Evolutionary conservation across 2,113 vertebrate species (phyloP), one percentile per base, ranked within the genome.

Genomic region (Lophochroa leadbeateri): DNA sequence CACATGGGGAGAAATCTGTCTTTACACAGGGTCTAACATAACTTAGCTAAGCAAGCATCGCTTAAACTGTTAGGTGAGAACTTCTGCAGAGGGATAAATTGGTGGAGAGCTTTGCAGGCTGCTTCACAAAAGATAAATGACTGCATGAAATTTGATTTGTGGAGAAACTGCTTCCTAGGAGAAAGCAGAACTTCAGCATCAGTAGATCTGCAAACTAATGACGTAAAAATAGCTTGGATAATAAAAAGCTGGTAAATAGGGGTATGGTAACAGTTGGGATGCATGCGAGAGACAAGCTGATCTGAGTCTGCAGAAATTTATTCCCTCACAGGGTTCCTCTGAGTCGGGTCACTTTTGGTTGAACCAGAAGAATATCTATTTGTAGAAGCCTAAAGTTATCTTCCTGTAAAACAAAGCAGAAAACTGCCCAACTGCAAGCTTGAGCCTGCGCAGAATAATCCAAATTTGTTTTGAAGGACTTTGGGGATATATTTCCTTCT

Each of bases 201-300:
- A 86, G 82, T 72, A 88, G 76, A 60, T 94, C 70, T 87, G 70
- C 74, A 87, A 94, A 53, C 81, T 91, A 82, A 80, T 88, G 86
- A 68, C 2, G 9, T 88, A 94, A 61, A 60, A 94, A 87, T 65
- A 92, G 67, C 63, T 85, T 81, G 24, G 57, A 41, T 91, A 76
- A 91, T 85, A 88, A 92, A 91, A 94, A 85, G 18, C 50, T 87
- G 74, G 58, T 84, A 92, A 92, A 82, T 39, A 89, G 70, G 69
- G 18, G 58, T 58, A 65, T 17, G 20, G 29, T 80, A 71, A 63
- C 67, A 67, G 47, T 67, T 82, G 53, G 49, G 35, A 75, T 82
- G 33, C 82, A 49, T 76, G 29, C 1, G 7, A 86, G 84, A 86
- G 50, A 67, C n/a, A 65, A 46, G 63, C 41, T 77, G 63, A 78